Evolutionary conservation across 2,888 invertebrate genomes (phyloP).

Genomic region (Acleris literana): DNA sequence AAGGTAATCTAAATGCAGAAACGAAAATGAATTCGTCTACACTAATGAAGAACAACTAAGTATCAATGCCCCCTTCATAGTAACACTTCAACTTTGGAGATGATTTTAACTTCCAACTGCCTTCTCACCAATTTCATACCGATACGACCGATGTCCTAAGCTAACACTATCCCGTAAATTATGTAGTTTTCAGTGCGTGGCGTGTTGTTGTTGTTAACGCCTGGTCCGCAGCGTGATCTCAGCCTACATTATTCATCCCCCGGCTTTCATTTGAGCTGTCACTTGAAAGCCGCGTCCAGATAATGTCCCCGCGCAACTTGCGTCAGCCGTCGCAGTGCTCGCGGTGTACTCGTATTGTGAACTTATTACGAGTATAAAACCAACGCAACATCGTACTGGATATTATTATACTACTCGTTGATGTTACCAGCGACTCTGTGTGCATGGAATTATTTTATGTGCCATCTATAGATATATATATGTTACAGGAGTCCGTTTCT

Average conservation of each 20-base stretch:
- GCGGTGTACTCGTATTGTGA: constrained; percentile 20
- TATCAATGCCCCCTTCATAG: too few species aligned
- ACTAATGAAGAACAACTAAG: too few species aligned
- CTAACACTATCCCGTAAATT: not conserved
- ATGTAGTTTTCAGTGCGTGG: constrained; percentile 6
- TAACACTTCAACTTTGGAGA: too few species aligned
- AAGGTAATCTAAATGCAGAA: too few species aligned
- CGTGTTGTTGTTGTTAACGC: constrained; percentile 36
- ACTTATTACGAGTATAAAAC: not conserved
- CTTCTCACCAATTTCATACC: too few species aligned
- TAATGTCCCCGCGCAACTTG: constrained; percentile 26
- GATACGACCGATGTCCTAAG: too few species aligned
- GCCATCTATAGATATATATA: too few species aligned
- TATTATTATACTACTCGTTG: not conserved
- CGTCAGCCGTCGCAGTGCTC: constrained; percentile 20
- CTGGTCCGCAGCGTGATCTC: constrained; percentile 29
- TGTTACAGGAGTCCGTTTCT: too few species aligned
- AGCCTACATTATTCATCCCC: constrained; percentile 26
- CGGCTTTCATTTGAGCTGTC: constrained; percentile 41
- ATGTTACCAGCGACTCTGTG: too few species aligned
- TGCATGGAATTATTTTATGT: too few species aligned
- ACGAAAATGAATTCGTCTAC: too few species aligned
- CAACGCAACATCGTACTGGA: not conserved
- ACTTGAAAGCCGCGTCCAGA: constrained; percentile 40
- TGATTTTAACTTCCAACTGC: too few species aligned